Evolutionary conservation across 2,888 invertebrate species (phyloP).

Genomic region (Erannis defoliaria): DNA sequence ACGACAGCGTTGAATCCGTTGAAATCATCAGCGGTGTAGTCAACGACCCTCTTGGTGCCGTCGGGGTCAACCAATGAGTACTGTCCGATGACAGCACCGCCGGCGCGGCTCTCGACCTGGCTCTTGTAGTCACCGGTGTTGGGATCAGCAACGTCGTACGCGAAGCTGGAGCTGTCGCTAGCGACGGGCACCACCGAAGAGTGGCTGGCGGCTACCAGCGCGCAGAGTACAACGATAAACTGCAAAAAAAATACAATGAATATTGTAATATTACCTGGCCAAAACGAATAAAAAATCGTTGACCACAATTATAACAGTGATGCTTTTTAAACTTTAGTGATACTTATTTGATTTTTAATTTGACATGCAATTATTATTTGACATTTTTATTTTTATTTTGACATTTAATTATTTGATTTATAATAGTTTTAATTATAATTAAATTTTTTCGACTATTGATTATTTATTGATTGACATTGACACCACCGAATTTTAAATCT

Average conservation of each 20-base stretch:
- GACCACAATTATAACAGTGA: too few relatives aligned
- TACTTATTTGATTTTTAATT: too few relatives aligned
- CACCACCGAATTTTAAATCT: too few relatives aligned
- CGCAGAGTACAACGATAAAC: conserved; percentile 71
- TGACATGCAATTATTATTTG: too few relatives aligned
- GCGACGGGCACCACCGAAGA: conserved; percentile 68
- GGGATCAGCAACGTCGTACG: conserved; percentile 84
- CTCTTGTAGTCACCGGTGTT: conserved; percentile 86
- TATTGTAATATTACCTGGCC: too few relatives aligned
- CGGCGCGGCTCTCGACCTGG: conserved; percentile 81
- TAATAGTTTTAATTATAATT: too few relatives aligned
- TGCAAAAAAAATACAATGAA: conserved; percentile 50
- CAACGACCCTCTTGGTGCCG: conserved; percentile 83
- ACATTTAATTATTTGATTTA: too few relatives aligned
- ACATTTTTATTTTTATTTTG: too few relatives aligned
- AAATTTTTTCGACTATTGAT: too few relatives aligned
- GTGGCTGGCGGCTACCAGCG: conserved; percentile 67
- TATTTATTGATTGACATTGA: too few relatives aligned
- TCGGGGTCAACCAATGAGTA: conserved; percentile 85
- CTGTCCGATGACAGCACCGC: conserved; percentile 81
- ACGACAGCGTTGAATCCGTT: conserved; percentile 86
- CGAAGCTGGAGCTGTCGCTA: conserved; percentile 76
- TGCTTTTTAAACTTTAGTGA: too few relatives aligned
- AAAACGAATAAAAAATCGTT: too few relatives aligned
- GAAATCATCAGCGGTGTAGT: conserved; percentile 83